Evolutionary conservation across 2,113 vertebrate species (phyloP).

Genomic region (Muntiacus reevesi): DNA sequence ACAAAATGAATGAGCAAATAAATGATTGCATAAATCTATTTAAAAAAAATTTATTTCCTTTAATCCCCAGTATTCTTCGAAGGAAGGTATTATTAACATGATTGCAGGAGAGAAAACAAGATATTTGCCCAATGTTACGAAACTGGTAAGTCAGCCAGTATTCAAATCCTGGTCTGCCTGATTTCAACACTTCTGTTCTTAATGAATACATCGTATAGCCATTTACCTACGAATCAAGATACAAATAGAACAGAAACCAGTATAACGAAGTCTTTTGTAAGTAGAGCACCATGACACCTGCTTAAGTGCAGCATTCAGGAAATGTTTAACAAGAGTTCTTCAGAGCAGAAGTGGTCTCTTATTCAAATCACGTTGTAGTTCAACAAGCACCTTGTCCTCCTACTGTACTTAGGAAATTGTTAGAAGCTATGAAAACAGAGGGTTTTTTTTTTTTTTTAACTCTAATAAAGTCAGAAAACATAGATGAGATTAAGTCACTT

Average conservation of each 20-base stretch:
- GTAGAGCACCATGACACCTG: neutral
- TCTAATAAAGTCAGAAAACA: neutral
- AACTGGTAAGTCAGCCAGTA: neutral
- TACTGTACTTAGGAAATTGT: neutral
- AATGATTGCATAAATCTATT: neutral
- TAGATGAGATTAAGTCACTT: neutral
- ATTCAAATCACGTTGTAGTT: neutral
- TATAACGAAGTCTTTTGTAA: neutral
- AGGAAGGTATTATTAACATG: neutral
- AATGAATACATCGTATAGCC: neutral
- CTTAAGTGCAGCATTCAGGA: neutral
- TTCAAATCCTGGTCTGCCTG: neutral
- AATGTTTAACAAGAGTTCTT: slow-evolving; percentile 34
- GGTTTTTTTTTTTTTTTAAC: neutral
- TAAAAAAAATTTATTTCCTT: neutral
- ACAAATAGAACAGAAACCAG: neutral
- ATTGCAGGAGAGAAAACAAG: neutral
- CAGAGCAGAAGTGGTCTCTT: neutral
- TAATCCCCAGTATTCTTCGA: neutral
- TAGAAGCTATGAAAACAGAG: neutral
- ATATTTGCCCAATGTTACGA: neutral
- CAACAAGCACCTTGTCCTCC: neutral
- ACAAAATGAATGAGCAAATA: neutral
- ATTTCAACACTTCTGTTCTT: slow-evolving; percentile 3
- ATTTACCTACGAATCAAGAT: neutral